Evolutionary conservation across 2,113 vertebrate species (phyloP), one percentile per base, ranked within the genome.

Genomic region (Trogon melanurus): DNA sequence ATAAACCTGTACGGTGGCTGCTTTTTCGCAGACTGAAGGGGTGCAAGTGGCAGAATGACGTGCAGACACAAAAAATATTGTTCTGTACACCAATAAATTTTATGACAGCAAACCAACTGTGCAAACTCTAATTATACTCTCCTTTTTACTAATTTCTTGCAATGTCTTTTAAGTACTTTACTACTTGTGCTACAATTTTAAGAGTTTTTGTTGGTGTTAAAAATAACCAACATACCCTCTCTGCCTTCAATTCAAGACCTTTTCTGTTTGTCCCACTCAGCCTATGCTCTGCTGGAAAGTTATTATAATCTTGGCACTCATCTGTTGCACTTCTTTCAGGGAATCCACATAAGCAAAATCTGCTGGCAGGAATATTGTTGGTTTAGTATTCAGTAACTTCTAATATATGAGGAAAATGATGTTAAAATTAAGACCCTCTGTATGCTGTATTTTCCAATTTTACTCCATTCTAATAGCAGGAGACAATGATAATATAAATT

Each of bases 301-400:
- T 91, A 72, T 95, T 94, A 95, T 66, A 92, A 85, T 88, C 89
- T 82, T 96, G 93, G 94, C 89, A 93, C 91, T 81, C 58, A 65
- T 91, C 73, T 89, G 44, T 78, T 82, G 62, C 86, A 84, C 79
- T 95, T 96, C 54, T 92, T 96, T 91, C 90, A 96, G 75, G 94
- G 71, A 96, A 86, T 84, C 62, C 89, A 90, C 76, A 96, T 89
- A 96, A 9, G 41, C 81, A 96, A 93, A 96, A 91, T 78, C 79
- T 94, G 66, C 74, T 95, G 92, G 96, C 83, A 95, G 71, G 83
- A 92, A 91, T 50, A 69, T 36, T 91, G 69, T 67, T 89, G 78
- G 62, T 90, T 91, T 91, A 93, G 48, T 50, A 69, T 65, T 83
- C 87, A 87, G 93, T 73, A 93, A 94, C 58, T 96, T 86, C 67